Percentiles rank a stretch among this genome's conserved stretches.
Conservation (phyloP, 2,888 invertebrate species). For the Drosophila cracens region DNA sequence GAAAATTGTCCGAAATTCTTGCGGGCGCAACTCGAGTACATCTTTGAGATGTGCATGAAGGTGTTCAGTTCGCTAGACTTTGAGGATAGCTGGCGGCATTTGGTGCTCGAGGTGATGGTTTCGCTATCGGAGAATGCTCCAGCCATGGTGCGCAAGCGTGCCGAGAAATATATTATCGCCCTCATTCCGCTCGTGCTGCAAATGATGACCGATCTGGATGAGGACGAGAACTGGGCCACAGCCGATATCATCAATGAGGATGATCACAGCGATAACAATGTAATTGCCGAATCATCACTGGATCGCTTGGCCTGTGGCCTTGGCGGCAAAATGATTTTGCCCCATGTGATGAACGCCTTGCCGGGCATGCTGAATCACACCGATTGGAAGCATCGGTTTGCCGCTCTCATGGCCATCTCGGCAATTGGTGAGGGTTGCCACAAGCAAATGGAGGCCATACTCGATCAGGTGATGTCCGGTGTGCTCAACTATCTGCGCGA, state of each 20-base stretch:
- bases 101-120: constrained; percentile 95
- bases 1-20: constrained; percentile 97
- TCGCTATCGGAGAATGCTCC: constrained; percentile 95
- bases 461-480: constrained; percentile 96
- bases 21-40: constrained; percentile 92
- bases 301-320: constrained; percentile 99
- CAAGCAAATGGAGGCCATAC: constrained; percentile 97
- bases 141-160: constrained; percentile 97
- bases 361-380: constrained; percentile 93
- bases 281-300: constrained; percentile 97
- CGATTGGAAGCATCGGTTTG: constrained; percentile 96
- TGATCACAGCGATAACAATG: constrained; percentile 97
- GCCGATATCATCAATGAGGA: constrained; percentile 95
- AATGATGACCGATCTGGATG: constrained; percentile 98
- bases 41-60: constrained; percentile 96
- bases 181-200: constrained; percentile 94
- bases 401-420: constrained; percentile 99
- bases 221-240: constrained; percentile 94
- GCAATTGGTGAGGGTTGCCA: constrained; percentile 99
- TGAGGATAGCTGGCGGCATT: constrained; percentile 93
- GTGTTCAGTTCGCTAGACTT: constrained; percentile 89
- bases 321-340: constrained; percentile 95
- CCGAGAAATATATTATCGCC: constrained; percentile 92
- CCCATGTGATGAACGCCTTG: constrained; percentile 93
- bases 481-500: constrained; percentile 94